phyloP scores from a whole-genome alignment of 2,888 invertebrate species.

The Boloria selene region DNA sequence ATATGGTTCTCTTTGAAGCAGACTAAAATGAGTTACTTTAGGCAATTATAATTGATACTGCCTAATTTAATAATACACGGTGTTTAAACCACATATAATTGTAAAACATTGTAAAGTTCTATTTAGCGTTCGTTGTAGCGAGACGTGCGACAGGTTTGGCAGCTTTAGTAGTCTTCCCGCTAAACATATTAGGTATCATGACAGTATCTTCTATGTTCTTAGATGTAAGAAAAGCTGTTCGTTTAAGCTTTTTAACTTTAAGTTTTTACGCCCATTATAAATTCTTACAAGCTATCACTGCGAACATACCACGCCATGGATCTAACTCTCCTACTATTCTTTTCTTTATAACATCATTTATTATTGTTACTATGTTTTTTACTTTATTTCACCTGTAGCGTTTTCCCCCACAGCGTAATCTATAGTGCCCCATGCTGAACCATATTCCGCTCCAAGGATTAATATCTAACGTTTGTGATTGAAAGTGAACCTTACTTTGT shows the following conservation, averaged over 20 bases:
- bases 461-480: conserved; percentile 33
- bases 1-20: too few relatives aligned
- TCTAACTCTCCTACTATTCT: conserved; percentile 50
- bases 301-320: conserved; percentile 47
- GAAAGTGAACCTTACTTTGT: conserved; percentile 40
- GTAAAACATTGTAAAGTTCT: too few relatives aligned
- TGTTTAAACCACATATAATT: too few relatives aligned
- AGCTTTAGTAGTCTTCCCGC: conserved; percentile 51
- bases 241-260: conserved; percentile 49
- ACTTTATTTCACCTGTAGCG: conserved; percentile 37
- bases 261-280: conserved; percentile 51
- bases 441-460: conserved; percentile 47
- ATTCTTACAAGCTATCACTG: conserved; percentile 44
- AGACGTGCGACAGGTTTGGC: conserved; percentile 51
- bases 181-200: conserved; percentile 46
- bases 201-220: conserved; percentile 47
- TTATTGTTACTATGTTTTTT: conserved; percentile 46
- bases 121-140: conserved; percentile 50
- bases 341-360: conserved; percentile 50
- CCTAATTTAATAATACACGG: too few relatives aligned
- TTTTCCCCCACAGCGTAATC: conserved; percentile 44
- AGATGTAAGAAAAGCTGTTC: conserved; percentile 44
- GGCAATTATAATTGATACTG: too few relatives aligned
- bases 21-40: too few relatives aligned
- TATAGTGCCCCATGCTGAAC: conserved; percentile 54